These are phyloP conservation scores for Dendronephthya gigantea DNA, from an alignment of 64 coral and sea anemone species.

Conservation along the genomic window DNA sequence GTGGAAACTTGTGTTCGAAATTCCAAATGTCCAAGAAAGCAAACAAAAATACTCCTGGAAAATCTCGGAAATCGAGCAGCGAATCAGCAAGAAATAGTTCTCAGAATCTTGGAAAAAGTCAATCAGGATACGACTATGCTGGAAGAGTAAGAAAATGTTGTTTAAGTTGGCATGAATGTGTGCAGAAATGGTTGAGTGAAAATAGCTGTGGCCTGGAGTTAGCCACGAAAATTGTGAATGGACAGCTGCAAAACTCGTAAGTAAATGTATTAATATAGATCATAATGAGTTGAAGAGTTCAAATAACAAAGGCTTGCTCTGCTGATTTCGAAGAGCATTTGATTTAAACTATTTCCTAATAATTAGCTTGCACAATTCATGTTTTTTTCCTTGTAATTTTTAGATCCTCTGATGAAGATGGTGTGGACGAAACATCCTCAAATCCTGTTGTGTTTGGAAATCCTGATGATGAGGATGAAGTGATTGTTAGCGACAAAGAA, in stretches of 20 bases:
- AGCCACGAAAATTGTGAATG: slow-evolving; percentile 79
- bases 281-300: too few species aligned
- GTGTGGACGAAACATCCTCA: slow-evolving; percentile 12
- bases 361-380: too few species aligned
- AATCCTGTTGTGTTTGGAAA: not conserved
- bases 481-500: slow-evolving; percentile 53
- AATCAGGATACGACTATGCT: slow-evolving; percentile 44
- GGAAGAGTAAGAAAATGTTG: slow-evolving; percentile 65
- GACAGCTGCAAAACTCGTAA: slow-evolving; percentile 73
- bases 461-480: slow-evolving; percentile 34
- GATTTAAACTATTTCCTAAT: too few species aligned
- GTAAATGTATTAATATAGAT: slow-evolving; percentile 23
- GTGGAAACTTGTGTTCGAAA: not conserved
- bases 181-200: slow-evolving; percentile 66
- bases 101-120: slow-evolving; percentile 32
- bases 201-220: slow-evolving; percentile 43
- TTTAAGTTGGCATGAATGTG: slow-evolving; percentile 55
- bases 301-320: too few species aligned
- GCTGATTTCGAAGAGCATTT: too few species aligned
- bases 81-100: slow-evolving; percentile 29
- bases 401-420: slow-evolving; percentile 8
- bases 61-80: not conserved
- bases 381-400: not conserved
- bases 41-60: not conserved
- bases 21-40: slow-evolving; percentile 18